Conservation (phyloP, 2,113 vertebrate genomes). For the Boulengeromyrus knoepffleri region DNA sequence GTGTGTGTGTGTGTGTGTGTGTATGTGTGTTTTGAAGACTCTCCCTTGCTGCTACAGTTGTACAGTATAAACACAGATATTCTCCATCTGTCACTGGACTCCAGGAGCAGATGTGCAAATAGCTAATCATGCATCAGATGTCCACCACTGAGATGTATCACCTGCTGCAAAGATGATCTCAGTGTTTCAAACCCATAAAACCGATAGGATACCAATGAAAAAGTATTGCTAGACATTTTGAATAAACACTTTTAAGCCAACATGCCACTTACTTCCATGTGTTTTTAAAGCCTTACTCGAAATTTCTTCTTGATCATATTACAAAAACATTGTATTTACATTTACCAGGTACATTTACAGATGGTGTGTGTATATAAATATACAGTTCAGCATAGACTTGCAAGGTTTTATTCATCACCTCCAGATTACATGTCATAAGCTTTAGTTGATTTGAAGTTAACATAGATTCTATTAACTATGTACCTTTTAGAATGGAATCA, state of each 20-base stretch:
- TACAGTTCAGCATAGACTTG: not conserved
- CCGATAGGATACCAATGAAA: not conserved
- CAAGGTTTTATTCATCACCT: not conserved
- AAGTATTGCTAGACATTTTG: conserved; percentile 34
- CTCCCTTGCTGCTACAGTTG: not conserved
- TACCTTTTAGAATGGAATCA: not conserved
- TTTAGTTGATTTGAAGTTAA: not conserved
- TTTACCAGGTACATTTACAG: not conserved
- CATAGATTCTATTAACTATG: not conserved
- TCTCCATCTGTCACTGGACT: not conserved
- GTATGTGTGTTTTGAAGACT: not conserved
- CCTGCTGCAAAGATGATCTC: not conserved
- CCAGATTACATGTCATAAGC: not conserved
- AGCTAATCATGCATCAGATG: not conserved
- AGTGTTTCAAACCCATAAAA: not conserved
- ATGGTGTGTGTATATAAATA: not conserved
- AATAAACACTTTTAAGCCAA: conserved; percentile 31
- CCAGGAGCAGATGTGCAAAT: not conserved
- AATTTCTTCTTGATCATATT: not conserved
- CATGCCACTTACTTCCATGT: not conserved
- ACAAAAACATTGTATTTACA: not conserved
- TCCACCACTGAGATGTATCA: not conserved
- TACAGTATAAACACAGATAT: not conserved
- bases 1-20: not conserved
- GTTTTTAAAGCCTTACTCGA: not conserved